Percentiles rank a stretch among this genome's conserved stretches.
phyloP scores from a whole-genome alignment of 2,888 invertebrate genomes.

The Volucella inflata region DNA sequence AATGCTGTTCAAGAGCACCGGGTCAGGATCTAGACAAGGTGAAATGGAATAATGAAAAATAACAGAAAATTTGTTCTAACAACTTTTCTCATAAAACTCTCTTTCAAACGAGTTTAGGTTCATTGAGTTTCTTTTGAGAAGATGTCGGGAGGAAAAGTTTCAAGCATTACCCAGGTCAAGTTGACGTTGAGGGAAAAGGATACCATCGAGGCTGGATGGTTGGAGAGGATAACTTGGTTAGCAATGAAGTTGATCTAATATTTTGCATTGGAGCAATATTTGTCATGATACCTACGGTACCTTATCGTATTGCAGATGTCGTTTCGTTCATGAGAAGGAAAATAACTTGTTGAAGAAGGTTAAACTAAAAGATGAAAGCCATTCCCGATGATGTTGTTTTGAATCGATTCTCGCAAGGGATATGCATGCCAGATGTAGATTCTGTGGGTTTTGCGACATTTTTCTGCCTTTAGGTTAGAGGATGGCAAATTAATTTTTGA shows the following conservation, averaged over 20 bases:
- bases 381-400: too few species aligned
- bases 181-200: slow-evolving; percentile 4
- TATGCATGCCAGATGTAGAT: too few species aligned
- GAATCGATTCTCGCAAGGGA: too few species aligned
- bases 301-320: not conserved
- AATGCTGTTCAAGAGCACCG: slow-evolving; percentile 20
- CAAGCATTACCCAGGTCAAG: not conserved
- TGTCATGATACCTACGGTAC: not conserved
- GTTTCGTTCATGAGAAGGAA: not conserved
- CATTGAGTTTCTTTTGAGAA: not conserved
- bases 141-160: not conserved
- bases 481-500: too few species aligned
- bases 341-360: not conserved
- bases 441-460: too few species aligned
- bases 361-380: not conserved
- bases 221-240: slow-evolving; percentile 3
- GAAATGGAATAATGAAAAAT: not conserved
- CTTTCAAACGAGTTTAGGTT: slow-evolving; percentile 29
- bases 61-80: slow-evolving; percentile 1
- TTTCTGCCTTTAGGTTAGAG: too few species aligned
- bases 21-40: not conserved
- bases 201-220: not conserved
- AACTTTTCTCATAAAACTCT: slow-evolving; percentile 62
- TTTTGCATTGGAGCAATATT: slow-evolving; percentile 13
- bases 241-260: slow-evolving; percentile 21